Conservation (phyloP, 2,797 vertebrate genomes). For the Gephyroberyx darwinii region DNA sequence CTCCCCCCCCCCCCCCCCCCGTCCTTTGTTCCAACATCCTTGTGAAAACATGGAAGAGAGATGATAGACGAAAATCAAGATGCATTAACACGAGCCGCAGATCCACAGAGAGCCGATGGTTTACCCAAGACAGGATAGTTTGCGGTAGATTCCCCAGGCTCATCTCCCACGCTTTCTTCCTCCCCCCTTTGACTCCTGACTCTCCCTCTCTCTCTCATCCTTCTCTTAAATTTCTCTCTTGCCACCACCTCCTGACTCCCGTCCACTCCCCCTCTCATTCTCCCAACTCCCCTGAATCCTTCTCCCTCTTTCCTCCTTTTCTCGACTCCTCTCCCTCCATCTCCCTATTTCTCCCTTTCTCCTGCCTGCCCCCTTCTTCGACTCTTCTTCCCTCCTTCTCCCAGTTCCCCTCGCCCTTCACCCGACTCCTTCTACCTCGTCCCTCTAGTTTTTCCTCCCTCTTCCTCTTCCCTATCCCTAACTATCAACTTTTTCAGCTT, state of each 20-base stretch:
- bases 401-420: no score
- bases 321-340: no score
- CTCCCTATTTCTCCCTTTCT: background rate
- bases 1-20: no score
- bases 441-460: no score
- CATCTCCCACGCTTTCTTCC: background rate
- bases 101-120: conserved; percentile 9
- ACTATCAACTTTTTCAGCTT: background rate
- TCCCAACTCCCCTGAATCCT: no score
- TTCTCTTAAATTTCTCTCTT: background rate
- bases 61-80: conserved; percentile 7
- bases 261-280: background rate
- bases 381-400: background rate
- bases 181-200: background rate
- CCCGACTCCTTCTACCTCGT: no score
- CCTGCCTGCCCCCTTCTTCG: background rate
- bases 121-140: conserved; percentile 27
- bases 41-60: conserved; percentile 2
- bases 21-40: background rate
- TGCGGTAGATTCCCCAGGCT: conserved; percentile 14
- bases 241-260: background rate
- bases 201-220: background rate
- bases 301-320: background rate
- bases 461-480: background rate
- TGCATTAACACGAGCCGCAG: conserved; percentile 22